Conservation (phyloP, 2,888 invertebrate species). For the Anthophora plumipes region DNA sequence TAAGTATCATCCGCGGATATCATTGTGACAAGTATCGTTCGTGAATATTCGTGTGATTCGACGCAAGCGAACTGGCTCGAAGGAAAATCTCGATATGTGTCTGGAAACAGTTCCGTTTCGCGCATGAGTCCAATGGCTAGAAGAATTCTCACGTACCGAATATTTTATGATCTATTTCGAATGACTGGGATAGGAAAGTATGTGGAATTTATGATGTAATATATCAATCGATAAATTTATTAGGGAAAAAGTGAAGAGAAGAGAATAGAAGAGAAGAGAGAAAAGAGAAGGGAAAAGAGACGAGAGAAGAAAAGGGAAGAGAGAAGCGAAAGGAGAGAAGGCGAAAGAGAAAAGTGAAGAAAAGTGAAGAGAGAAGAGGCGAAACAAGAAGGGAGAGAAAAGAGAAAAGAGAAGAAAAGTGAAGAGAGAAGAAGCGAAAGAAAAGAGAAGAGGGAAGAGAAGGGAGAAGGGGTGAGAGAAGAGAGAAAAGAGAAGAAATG, state of each 20-base stretch:
- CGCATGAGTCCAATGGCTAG: not conserved
- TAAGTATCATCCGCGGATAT: too few species aligned
- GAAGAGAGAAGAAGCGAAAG: too few species aligned
- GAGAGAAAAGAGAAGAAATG: too few species aligned
- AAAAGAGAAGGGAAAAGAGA: too few species aligned
- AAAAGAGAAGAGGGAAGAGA: too few species aligned
- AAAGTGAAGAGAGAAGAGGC: too few species aligned
- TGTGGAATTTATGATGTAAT: not conserved
- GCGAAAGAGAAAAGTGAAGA: too few species aligned
- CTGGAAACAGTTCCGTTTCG: conserved; percentile 7
- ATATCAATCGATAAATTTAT: not conserved
- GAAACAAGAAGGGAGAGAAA: too few species aligned
- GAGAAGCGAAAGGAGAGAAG: too few species aligned
- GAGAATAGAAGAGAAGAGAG: not conserved
- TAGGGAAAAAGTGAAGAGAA: not conserved
- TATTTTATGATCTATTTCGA: conserved; percentile 13
- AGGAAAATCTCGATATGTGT: conserved; percentile 16
- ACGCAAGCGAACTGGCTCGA: conserved; percentile 7
- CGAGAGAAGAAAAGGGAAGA: too few species aligned
- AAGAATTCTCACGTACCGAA: conserved; percentile 17
- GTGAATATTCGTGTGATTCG: conserved; percentile 25
- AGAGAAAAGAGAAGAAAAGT: too few species aligned
- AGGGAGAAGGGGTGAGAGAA: too few species aligned
- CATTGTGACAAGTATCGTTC: conserved; percentile 9
- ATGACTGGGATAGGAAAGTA: not conserved